Percentiles rank a stretch among this genome's conserved stretches.
Evolutionary conservation across 2,888 invertebrate genomes (phyloP).

Genomic region (Ditylenchus weischeri): DNA sequence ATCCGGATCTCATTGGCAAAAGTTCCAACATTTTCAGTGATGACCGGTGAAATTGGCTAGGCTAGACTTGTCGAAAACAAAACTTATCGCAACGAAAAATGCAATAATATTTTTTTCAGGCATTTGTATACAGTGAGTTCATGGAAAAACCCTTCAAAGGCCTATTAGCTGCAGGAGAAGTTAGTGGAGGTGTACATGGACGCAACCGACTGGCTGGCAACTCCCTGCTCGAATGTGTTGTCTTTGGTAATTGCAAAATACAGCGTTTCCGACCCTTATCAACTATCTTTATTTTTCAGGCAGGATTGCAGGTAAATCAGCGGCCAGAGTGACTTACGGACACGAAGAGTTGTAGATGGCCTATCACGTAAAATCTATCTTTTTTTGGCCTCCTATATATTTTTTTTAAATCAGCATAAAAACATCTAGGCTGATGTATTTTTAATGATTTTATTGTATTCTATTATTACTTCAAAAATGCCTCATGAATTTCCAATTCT

Average conservation of each 20-base stretch:
- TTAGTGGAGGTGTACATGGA: slow-evolving; percentile 59
- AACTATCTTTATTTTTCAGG: slow-evolving; percentile 18
- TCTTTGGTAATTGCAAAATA: slow-evolving; percentile 39
- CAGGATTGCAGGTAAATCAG: slow-evolving; percentile 51
- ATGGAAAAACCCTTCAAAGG: slow-evolving; percentile 48
- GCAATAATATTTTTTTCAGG: slow-evolving; percentile 30
- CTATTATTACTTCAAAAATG: too few relatives aligned
- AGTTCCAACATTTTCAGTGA: too few relatives aligned
- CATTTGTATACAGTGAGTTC: slow-evolving; percentile 49
- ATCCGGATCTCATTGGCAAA: too few relatives aligned
- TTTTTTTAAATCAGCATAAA: too few relatives aligned
- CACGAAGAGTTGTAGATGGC: slow-evolving; percentile 29
- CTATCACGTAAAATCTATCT: not conserved
- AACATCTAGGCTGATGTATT: too few relatives aligned
- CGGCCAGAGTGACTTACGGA: slow-evolving; percentile 38
- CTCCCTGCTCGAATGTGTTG: slow-evolving; percentile 58
- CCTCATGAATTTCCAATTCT: too few relatives aligned
- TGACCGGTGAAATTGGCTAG: too few relatives aligned
- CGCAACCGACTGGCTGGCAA: slow-evolving; percentile 57
- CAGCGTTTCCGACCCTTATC: too few relatives aligned
- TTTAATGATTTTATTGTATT: too few relatives aligned
- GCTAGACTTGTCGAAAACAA: too few relatives aligned
- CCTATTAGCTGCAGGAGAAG: slow-evolving; percentile 58
- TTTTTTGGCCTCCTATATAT: too few relatives aligned
- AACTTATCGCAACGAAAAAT: too few relatives aligned